phyloP scores from a whole-genome alignment of 1,140 invertebrate genomes.

The Drusus annulatus region DNA sequence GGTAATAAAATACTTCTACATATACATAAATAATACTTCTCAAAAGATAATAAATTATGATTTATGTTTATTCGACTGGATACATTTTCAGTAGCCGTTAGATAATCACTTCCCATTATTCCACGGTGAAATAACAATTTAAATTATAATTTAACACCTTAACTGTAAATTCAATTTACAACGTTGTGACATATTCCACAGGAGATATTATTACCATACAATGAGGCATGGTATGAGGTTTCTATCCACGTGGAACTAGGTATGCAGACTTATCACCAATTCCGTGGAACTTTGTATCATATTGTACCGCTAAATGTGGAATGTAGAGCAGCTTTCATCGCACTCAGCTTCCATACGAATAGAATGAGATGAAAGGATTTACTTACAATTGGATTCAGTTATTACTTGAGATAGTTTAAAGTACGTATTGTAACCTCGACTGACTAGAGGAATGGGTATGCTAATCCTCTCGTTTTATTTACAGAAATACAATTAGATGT shows the following conservation, averaged over 20 bases:
- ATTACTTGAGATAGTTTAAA: slow-evolving; percentile 4
- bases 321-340: background rate
- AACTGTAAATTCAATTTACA: slow-evolving; percentile 10
- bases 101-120: too few species aligned
- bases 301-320: background rate
- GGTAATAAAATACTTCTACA: too few species aligned
- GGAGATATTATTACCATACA: slow-evolving; percentile 17
- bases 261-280: background rate
- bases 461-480: slow-evolving; percentile 19
- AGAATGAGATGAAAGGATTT: background rate
- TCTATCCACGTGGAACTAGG: too few species aligned
- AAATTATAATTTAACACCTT: background rate
- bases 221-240: background rate
- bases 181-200: background rate
- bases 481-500: slow-evolving; percentile 37
- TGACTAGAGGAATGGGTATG: slow-evolving; percentile 7
- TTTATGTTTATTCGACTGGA: too few species aligned
- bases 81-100: too few species aligned
- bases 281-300: background rate
- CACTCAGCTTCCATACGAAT: background rate
- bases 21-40: too few species aligned
- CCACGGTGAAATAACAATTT: too few species aligned
- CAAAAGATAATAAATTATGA: too few species aligned
- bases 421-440: background rate
- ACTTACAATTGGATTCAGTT: too few species aligned